phyloP scores from a whole-genome alignment of 2,888 invertebrate species.

The Philereme vetulata region DNA sequence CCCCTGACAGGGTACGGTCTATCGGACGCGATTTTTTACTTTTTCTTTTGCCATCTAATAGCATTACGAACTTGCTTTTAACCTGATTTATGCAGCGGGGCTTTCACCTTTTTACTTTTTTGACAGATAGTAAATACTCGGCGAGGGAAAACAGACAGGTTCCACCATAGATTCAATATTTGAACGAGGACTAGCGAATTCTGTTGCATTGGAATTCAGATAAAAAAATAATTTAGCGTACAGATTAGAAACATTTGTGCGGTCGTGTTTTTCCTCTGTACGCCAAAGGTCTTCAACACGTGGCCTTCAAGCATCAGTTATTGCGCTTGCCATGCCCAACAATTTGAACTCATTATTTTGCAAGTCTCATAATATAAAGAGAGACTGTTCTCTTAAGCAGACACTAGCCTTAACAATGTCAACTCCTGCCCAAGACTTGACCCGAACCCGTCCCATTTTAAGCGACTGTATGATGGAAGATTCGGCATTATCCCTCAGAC shows the following conservation, averaged over 20 bases:
- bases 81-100: constrained; percentile 30
- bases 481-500: constrained; percentile 20
- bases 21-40: constrained; percentile 23
- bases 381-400: background rate
- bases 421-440: constrained; percentile 12
- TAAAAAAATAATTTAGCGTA: no score
- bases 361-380: no score
- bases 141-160: background rate
- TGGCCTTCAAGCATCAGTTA: no score
- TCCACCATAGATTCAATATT: background rate
- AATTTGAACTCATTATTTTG: no score
- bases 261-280: no score
- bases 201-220: no score
- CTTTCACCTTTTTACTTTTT: constrained; percentile 14
- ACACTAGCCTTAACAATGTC: background rate
- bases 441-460: constrained; percentile 9
- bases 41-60: constrained; percentile 29
- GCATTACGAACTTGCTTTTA: constrained; percentile 33
- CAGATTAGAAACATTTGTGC: no score
- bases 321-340: no score
- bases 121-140: constrained; percentile 6
- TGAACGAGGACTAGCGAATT: no score
- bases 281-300: no score
- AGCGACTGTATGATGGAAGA: constrained; percentile 17
- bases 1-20: constrained; percentile 19